Evolutionary conservation across 1,140 invertebrate genomes (phyloP).

Genomic region (Idris sp.): DNA sequence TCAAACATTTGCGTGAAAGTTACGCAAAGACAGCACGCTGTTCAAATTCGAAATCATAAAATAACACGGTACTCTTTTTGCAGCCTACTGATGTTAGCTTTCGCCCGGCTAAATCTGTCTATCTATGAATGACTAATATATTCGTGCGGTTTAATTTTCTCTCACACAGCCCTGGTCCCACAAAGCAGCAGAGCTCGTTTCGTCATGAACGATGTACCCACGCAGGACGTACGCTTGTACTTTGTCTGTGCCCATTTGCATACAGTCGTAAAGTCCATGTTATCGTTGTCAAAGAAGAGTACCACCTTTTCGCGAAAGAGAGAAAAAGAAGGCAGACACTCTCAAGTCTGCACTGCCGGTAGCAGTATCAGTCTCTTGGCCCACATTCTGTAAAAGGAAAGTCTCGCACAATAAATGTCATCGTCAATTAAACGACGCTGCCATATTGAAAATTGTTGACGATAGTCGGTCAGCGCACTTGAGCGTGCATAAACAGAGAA

Average conservation of each 20-base stretch:
- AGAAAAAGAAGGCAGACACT: conserved; percentile 11
- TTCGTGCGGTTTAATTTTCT: conserved; percentile 41
- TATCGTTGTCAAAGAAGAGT: conserved; percentile 53
- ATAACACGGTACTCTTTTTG: conserved; percentile 17
- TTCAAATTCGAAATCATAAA: conserved; percentile 39
- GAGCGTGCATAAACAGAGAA: no score
- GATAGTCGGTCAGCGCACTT: conserved; percentile 25
- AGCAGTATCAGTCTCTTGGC: conserved; percentile 39
- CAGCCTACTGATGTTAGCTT: conserved; percentile 42
- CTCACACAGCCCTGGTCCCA: conserved; percentile 34
- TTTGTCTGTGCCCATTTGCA: conserved; percentile 46
- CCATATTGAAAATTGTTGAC: conserved; percentile 25
- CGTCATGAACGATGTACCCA: conserved; percentile 59
- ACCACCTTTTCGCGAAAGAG: conserved; percentile 28
- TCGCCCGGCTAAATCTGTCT: conserved; percentile 34
- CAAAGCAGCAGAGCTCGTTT: conserved; percentile 48
- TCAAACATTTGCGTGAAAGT: conserved; percentile 1
- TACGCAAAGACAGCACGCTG: conserved; percentile 16
- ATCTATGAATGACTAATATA: conserved; percentile 53
- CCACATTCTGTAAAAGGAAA: conserved; percentile 58
- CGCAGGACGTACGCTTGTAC: conserved; percentile 58
- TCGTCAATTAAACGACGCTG: conserved; percentile 43
- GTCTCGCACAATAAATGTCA: conserved; percentile 49
- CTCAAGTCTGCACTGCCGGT: conserved; percentile 23
- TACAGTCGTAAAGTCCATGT: conserved; percentile 52